A percentile compares a stretch with the other conserved stretches of the same genome.
These are phyloP conservation scores for Catagonus wagneri DNA, from an alignment of 2,113 vertebrate species.

Conservation along the genomic window DNA sequence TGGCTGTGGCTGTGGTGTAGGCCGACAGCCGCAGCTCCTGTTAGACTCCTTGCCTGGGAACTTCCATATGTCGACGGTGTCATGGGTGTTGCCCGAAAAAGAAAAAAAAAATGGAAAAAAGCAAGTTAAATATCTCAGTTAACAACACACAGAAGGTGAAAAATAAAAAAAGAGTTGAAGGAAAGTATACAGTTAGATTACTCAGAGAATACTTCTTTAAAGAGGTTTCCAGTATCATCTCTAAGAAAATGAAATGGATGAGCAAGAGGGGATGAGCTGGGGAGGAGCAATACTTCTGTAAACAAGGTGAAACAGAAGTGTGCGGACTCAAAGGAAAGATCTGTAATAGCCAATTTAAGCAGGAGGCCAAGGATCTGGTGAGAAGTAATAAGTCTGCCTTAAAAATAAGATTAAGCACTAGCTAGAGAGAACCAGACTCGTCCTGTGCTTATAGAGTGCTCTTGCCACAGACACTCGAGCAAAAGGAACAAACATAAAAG, in stretches of 20 bases:
- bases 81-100: no score
- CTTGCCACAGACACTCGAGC: neutral
- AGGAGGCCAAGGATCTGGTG: neutral
- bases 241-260: neutral
- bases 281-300: neutral
- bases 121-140: conserved; percentile 38
- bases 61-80: no score
- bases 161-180: conserved; percentile 1
- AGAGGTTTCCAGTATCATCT: neutral
- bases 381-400: neutral
- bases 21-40: no score
- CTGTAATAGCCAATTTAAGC: neutral
- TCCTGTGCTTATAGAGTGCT: neutral
- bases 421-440: neutral
- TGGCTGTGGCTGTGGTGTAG: no score
- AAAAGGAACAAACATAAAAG: neutral
- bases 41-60: no score
- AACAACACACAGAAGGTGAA: neutral
- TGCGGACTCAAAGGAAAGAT: neutral
- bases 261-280: neutral
- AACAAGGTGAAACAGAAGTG: neutral
- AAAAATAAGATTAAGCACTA: neutral
- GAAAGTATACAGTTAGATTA: neutral
- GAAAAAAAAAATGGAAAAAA: neutral
- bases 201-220: neutral